Evolutionary conservation across 2,113 vertebrate species (phyloP), one percentile per base, ranked within the genome.

Genomic region (Halcyon senegalensis): DNA sequence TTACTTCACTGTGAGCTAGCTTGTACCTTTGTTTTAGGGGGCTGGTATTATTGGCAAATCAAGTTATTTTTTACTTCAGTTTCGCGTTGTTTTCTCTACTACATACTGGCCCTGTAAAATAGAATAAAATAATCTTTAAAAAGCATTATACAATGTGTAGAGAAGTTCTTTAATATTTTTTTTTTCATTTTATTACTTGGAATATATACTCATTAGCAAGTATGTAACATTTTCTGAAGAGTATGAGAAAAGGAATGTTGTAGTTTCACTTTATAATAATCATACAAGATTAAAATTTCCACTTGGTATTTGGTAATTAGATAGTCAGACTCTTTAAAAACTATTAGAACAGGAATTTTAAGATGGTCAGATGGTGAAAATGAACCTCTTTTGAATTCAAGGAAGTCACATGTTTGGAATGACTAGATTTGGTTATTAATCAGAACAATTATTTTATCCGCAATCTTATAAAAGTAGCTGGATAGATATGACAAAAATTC

Each of bases 121-220:
- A 41, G 11, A 56, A 27, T 7, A 17, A n/a, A 68, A 41, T 10
- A 64, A 43, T 50, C 4, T 56, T 74, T 60, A 6, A 19, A 55
- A 79, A 89, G 9, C 13, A 25, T 43, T 75, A 35, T 60, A 16
- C 10, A 43, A 16, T 10, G 5, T 53, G 16, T 17, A 53, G 11
- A 43, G 44, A 43, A 41, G 9, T 60, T 83, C 16, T 25, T 21
- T 1, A 20, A 12, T 6, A 18, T 24, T 28, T 23, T 18, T 28
- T 41, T 51, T 41, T 62, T 62, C 0, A 19, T 60, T 41, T 73
- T 63, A 13, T 59, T 82, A 28, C 11, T 64, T 0, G 0, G 10
- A 62, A 48, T 51, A 28, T 48, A 37, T 74, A 19, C 2, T 3
- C 17, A 84, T 69, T 18, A 74, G 16, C 8, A 74, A 84, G 41